Conservation (phyloP, 2,888 invertebrate genomes). For the Hydriomena furcata region DNA sequence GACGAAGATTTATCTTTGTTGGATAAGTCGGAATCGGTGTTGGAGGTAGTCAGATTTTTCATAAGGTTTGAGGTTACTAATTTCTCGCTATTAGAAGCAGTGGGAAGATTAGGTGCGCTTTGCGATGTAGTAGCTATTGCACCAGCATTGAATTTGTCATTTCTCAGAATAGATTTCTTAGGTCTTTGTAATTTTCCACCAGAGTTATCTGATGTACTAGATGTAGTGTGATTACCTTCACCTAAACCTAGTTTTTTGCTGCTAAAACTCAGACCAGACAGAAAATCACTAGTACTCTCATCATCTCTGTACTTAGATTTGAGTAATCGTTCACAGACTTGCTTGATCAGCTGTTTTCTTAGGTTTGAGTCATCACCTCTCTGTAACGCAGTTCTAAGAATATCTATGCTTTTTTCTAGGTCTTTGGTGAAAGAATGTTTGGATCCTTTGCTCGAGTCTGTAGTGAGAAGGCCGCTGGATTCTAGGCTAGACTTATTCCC, state of each 20-base stretch:
- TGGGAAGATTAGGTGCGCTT: conserved; percentile 71
- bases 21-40: conserved; percentile 67
- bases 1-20: conserved; percentile 61
- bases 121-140: conserved; percentile 69
- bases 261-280: conserved; percentile 69
- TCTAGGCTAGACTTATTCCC: conserved; percentile 76
- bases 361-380: conserved; percentile 83
- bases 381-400: conserved; percentile 84
- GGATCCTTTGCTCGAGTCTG: conserved; percentile 71
- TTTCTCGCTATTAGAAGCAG: conserved; percentile 52
- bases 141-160: conserved; percentile 65
- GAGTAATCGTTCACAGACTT: conserved; percentile 85
- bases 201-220: conserved; percentile 70
- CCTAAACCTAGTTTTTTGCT: conserved; percentile 54
- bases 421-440: conserved; percentile 80
- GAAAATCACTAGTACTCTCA: conserved; percentile 72
- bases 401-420: conserved; percentile 84
- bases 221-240: conserved; percentile 54
- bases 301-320: conserved; percentile 85
- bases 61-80: conserved; percentile 41
- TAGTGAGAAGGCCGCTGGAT: conserved; percentile 66
- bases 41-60: conserved; percentile 47
- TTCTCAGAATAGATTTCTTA: conserved; percentile 71
- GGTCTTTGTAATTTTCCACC: conserved; percentile 54
- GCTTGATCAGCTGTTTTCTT: conserved; percentile 86